Evolutionary conservation across 2,888 invertebrate species (phyloP).

Genomic region (Linyphia triangularis): DNA sequence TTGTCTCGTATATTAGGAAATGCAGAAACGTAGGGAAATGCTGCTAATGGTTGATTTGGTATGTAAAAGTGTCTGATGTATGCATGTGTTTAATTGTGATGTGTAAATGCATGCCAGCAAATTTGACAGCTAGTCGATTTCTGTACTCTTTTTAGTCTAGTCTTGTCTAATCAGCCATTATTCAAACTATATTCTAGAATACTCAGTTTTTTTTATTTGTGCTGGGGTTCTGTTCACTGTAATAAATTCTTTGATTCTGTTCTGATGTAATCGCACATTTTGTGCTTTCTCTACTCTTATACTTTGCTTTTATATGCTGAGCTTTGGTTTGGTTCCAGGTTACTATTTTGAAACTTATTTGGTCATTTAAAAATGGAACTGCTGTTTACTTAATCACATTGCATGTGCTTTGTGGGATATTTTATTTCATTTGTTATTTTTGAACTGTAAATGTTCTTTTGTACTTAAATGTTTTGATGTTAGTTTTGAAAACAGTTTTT

Average conservation of each 20-base stretch:
- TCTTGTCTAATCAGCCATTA: neutral
- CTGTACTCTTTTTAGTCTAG: slow-evolving; percentile 8
- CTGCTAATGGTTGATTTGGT: slow-evolving; percentile 91
- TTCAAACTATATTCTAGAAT: too few relatives aligned
- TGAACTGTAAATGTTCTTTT: too few relatives aligned
- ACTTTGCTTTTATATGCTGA: neutral
- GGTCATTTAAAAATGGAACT: too few relatives aligned
- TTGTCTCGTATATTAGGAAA: slow-evolving; percentile 84
- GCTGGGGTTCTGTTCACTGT: neutral
- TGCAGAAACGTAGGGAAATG: slow-evolving; percentile 91
- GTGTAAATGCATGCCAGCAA: slow-evolving; percentile 34
- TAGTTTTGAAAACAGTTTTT: too few relatives aligned
- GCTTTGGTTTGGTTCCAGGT: neutral
- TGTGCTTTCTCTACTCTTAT: neutral
- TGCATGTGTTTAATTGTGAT: slow-evolving; percentile 37
- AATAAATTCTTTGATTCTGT: neutral
- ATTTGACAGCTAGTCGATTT: neutral
- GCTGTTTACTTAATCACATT: too few relatives aligned
- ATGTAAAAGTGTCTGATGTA: slow-evolving; percentile 79
- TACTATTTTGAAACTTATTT: too few relatives aligned
- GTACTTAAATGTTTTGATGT: too few relatives aligned
- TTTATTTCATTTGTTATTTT: too few relatives aligned
- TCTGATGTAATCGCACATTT: neutral
- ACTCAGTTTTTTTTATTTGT: neutral
- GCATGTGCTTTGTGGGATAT: too few relatives aligned